Base-by-base conservation (phyloP, 2,797 vertebrate genomes). In the Capromys pilorides region DNA sequence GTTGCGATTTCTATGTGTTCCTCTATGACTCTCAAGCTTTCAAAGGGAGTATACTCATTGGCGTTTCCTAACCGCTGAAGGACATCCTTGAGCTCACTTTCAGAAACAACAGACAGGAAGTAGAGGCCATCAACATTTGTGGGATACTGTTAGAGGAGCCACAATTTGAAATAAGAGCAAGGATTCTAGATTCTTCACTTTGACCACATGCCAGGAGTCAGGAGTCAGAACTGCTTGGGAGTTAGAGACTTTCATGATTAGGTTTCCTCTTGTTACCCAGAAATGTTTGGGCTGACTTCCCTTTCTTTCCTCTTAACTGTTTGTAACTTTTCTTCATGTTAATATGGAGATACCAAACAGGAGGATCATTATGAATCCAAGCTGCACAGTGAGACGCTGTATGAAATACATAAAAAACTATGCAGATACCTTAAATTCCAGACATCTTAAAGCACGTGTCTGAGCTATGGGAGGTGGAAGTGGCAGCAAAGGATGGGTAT, bases 251-350 rank as follows among this genome's bases (percentile, higher is more conserved):
- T 88, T 59, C 28, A 83, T 2, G 86, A 7, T 31, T 71, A 16
- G 4, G 19, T 1, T 4, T 61, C 36, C 41, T 49, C 33, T 39
- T 28, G 36, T 79, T 86, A 83, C 59, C 88, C 45, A 83, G 28
- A 86, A 84, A 8, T 66, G 51, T 12, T 13, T 71, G 39, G 75
- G 26, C 14, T 75, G 82, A 22, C 33, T 85, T 85, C 39, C 14
- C 61, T 45, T 84, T 10, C 31, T 84, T 95, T 95, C 80, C 41
- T 64, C 54, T 62, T 62, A 21, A 91, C 81, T 45, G 28, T 26
- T 94, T 89, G 49, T 36, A 36, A 94, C 62, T 85, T 91, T 93
- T 95, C n/a, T 81, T 31, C 39, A 79, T 49, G 33, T 64, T 79
- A 33, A n/a, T 41, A 59, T 0, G 4, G 45, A 82, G 22, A 8